Conservation (phyloP, 2,797 vertebrate species). For the Podarcis siculus region DNA sequence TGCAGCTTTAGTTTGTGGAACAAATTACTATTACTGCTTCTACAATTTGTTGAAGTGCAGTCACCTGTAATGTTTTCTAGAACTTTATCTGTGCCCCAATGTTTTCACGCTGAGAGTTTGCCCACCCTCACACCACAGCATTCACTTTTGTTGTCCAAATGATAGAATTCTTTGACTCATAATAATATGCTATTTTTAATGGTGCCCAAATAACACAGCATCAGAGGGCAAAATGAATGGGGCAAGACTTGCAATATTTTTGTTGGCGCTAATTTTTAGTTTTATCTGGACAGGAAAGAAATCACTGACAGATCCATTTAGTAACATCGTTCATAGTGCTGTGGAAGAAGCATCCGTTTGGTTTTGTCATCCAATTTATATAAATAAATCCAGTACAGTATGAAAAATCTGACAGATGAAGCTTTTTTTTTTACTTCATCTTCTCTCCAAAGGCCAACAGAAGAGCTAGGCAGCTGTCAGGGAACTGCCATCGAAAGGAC, state of each 20-base stretch:
- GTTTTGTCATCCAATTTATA: conserved; percentile 1
- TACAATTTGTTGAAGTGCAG: too few relatives aligned
- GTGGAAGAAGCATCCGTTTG: neutral
- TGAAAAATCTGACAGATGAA: conserved; percentile 40
- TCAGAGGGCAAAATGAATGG: neutral
- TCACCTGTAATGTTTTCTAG: too few relatives aligned
- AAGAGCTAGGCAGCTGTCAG: conserved; percentile 28
- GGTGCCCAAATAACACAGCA: neutral
- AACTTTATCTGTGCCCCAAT: too few relatives aligned
- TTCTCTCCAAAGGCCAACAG: conserved; percentile 20
- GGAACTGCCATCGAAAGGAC: too few relatives aligned
- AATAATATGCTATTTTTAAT: too few relatives aligned
- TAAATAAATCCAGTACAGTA: conserved; percentile 42
- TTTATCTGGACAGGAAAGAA: neutral
- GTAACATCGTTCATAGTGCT: neutral
- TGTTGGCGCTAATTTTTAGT: neutral
- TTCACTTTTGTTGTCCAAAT: too few relatives aligned
- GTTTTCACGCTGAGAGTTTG: too few relatives aligned
- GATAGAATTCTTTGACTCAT: too few relatives aligned
- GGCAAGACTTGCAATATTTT: neutral
- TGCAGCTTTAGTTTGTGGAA: too few relatives aligned
- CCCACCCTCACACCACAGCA: too few relatives aligned
- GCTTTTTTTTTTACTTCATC: conserved; percentile 1
- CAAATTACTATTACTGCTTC: too few relatives aligned
- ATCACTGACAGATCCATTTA: conserved; percentile 15